Percentiles rank a stretch among this genome's conserved stretches.
phyloP scores from a whole-genome alignment of 1,140 invertebrate species.

The Physella acuta region DNA sequence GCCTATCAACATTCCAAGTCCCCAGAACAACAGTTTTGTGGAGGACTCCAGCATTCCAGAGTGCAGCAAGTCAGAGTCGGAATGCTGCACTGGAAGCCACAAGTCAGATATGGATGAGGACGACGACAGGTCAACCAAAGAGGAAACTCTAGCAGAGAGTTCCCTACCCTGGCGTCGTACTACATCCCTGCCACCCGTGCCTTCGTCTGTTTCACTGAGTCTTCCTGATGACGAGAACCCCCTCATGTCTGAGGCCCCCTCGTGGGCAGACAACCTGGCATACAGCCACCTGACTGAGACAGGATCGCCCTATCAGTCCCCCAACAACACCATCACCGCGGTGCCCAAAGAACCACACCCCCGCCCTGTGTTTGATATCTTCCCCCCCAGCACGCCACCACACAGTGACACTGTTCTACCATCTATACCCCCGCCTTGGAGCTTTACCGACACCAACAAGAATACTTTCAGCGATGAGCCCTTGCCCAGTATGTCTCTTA shows the following conservation, averaged over 20 bases:
- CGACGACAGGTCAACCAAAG: not conserved
- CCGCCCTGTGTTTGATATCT: constrained; percentile 45
- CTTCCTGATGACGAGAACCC: constrained; percentile 49
- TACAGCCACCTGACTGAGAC: constrained; percentile 49
- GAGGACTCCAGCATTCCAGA: not conserved
- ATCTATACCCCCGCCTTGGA: constrained; percentile 25
- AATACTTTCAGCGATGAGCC: constrained; percentile 10
- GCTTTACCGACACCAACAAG: constrained; percentile 8
- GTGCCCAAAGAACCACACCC: constrained; percentile 24
- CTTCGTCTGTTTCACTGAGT: constrained; percentile 34
- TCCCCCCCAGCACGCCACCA: constrained; percentile 25
- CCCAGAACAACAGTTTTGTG: too few relatives aligned
- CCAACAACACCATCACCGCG: constrained; percentile 43
- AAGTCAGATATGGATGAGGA: constrained; percentile 4
- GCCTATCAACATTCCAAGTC: too few relatives aligned
- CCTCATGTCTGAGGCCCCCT: constrained; percentile 45
- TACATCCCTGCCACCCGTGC: constrained; percentile 36
- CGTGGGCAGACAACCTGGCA: constrained; percentile 54
- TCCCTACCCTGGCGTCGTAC: constrained; percentile 51
- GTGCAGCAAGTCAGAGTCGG: not conserved
- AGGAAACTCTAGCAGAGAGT: constrained; percentile 45
- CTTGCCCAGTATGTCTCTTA: constrained; percentile 27
- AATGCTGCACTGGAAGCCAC: too few relatives aligned
- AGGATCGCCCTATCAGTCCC: constrained; percentile 50
- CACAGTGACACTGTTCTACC: constrained; percentile 6